These are phyloP conservation scores for Corapipo altera DNA, from an alignment of 2,113 vertebrate genomes.

Conservation along the genomic window DNA sequence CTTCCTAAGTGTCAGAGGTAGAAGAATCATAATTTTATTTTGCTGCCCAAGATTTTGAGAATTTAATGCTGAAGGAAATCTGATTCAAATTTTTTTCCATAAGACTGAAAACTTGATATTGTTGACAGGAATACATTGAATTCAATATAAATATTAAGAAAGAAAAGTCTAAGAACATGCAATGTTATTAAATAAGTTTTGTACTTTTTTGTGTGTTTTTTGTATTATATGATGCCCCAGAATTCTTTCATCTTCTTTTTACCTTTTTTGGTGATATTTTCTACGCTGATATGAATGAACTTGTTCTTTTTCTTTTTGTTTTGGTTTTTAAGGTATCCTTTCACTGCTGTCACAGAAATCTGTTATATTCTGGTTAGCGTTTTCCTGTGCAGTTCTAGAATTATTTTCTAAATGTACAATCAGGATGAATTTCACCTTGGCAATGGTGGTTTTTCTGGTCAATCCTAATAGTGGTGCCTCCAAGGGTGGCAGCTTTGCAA, in stretches of 20 bases:
- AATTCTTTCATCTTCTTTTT: background rate
- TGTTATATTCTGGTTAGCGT: background rate
- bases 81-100: background rate
- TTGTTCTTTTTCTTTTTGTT: background rate
- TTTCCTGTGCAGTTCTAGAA: background rate
- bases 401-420: background rate
- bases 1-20: background rate
- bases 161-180: background rate
- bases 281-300: background rate
- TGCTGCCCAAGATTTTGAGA: constrained; percentile 6
- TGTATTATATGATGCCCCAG: background rate
- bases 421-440: background rate
- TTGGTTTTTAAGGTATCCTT: background rate
- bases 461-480: too few species aligned
- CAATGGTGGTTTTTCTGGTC: background rate
- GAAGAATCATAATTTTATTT: background rate
- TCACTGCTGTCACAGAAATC: background rate
- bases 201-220: background rate
- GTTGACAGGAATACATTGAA: background rate
- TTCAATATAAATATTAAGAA: background rate
- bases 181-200: background rate
- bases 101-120: background rate
- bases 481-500: background rate
- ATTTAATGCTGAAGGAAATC: background rate
- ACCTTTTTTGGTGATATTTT: background rate